Conservation (phyloP, 2,888 invertebrate genomes). For the Rhagonycha fulva region DNA sequence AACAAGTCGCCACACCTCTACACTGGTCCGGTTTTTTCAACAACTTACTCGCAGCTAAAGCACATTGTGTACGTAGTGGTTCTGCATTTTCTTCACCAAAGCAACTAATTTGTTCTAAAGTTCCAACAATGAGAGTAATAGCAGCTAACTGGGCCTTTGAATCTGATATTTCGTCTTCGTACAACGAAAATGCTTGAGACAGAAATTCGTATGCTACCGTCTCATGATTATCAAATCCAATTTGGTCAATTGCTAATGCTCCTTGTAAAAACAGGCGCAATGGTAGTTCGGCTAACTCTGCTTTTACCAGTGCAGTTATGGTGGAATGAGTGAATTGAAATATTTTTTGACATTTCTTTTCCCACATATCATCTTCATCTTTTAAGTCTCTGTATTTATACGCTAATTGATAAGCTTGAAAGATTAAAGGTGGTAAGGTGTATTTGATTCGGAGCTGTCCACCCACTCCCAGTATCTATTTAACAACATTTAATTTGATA, state of each 20-base stretch:
- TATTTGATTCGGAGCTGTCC: constrained; percentile 87
- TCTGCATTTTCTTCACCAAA: constrained; percentile 97
- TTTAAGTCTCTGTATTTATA: constrained; percentile 78
- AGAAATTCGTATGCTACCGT: constrained; percentile 98
- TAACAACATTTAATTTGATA: not conserved
- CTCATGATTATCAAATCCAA: constrained; percentile 93
- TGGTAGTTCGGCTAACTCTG: constrained; percentile 92
- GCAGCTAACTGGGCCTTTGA: constrained; percentile 96
- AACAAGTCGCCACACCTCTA: constrained; percentile 89
- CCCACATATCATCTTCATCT: constrained; percentile 95
- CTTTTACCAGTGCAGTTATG: constrained; percentile 91
- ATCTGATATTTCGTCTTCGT: constrained; percentile 98
- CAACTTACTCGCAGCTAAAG: constrained; percentile 92
- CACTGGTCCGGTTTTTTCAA: constrained; percentile 99
- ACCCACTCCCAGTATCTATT: constrained; percentile 77
- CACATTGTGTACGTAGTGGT: constrained; percentile 94
- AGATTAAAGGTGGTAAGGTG: constrained; percentile 92
- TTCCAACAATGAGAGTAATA: constrained; percentile 93
- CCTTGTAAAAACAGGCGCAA: constrained; percentile 94
- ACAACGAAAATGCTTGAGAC: constrained; percentile 93
- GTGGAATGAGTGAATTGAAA: constrained; percentile 98
- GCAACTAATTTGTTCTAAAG: constrained; percentile 92
- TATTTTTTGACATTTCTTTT: constrained; percentile 97
- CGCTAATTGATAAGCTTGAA: constrained; percentile 90
- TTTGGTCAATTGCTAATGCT: constrained; percentile 89